Conservation (phyloP, 2,113 vertebrate genomes). For the Vimba vimba region DNA sequence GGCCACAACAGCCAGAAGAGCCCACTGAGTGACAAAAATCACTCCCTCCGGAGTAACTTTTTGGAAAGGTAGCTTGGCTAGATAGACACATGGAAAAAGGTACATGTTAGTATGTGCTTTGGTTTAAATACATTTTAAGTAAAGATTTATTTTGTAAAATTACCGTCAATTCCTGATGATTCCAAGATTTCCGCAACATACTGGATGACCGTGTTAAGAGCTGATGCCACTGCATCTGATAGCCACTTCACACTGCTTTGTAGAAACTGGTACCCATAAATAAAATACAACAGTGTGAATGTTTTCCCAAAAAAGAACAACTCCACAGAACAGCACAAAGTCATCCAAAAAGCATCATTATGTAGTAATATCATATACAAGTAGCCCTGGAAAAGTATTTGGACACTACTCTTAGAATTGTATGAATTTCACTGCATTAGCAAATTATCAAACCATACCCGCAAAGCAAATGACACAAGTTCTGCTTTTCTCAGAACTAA, state of each 20-base stretch:
- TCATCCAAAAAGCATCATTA: neutral
- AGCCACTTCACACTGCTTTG: neutral
- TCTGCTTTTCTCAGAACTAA: neutral
- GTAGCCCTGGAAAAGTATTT: too few species aligned
- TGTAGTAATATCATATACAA: neutral
- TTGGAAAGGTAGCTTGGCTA: conserved; percentile 56
- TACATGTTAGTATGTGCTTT: neutral
- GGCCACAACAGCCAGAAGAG: conserved; percentile 63
- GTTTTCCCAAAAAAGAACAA: neutral
- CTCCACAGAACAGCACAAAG: neutral
- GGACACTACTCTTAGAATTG: neutral
- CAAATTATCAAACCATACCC: neutral
- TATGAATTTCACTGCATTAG: neutral
- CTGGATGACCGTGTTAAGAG: neutral
- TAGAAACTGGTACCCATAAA: neutral
- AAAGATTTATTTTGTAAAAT: neutral
- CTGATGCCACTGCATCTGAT: conserved; percentile 4
- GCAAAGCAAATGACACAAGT: neutral
- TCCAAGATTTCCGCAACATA: conserved; percentile 61
- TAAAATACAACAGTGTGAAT: neutral
- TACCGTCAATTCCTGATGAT: conserved; percentile 68
- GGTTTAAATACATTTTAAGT: neutral
- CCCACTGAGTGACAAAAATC: conserved; percentile 67
- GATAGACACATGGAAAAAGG: neutral
- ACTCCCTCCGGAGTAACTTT: conserved; percentile 67